A percentile compares a stretch with the other conserved stretches of the same genome.
Evolutionary conservation across 1,140 invertebrate genomes (phyloP).

Genomic region (Bombus cullumanus): DNA sequence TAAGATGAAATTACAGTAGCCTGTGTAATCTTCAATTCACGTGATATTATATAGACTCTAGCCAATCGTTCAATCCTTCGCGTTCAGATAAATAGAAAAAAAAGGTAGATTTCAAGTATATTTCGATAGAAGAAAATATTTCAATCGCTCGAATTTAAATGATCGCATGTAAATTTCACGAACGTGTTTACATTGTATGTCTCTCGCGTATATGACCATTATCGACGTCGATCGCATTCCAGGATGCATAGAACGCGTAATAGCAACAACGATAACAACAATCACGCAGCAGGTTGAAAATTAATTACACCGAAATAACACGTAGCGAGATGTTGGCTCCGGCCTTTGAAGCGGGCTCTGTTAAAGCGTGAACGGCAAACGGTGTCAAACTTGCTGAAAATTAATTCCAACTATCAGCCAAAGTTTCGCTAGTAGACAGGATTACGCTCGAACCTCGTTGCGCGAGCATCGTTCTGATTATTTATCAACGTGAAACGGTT

Average conservation of each 20-base stretch:
- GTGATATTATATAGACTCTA: no score
- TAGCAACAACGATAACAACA: constrained; percentile 36
- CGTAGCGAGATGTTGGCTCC: background rate
- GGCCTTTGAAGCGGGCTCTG: constrained; percentile 28
- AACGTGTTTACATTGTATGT: no score
- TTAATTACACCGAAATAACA: constrained; percentile 25
- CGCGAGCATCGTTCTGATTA: background rate
- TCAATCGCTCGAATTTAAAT: no score
- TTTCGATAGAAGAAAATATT: no score
- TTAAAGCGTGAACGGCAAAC: constrained; percentile 29
- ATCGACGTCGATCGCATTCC: background rate
- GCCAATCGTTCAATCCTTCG: no score
- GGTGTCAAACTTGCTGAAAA: constrained; percentile 40
- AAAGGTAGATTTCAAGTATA: no score
- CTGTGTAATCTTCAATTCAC: no score
- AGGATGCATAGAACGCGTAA: background rate
- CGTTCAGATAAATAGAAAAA: no score
- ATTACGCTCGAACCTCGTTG: background rate
- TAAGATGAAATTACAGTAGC: no score
- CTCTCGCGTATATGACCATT: background rate
- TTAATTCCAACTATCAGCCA: constrained; percentile 42
- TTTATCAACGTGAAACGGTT: background rate
- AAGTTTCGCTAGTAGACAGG: constrained; percentile 6
- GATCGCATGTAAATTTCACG: background rate
- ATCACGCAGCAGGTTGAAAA: constrained; percentile 27